Evolutionary conservation across 53 echinoderm and acorn worm species (phyloP), one percentile per base, ranked within the genome.

Genomic region (Arbacia lixula): DNA sequence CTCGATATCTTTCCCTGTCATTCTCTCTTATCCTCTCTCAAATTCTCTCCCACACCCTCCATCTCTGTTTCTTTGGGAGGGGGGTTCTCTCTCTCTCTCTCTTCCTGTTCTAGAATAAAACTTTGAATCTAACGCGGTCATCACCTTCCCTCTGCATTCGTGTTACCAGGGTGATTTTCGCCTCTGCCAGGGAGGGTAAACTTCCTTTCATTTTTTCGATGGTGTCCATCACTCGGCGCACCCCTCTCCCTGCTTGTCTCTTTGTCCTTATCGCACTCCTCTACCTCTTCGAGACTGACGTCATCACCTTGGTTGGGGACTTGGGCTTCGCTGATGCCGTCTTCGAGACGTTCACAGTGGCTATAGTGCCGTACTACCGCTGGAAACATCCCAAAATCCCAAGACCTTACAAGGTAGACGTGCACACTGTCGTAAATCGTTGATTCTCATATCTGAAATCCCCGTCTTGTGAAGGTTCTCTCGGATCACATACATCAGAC

Each of bases 361-460:
- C 53, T 19, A 74, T 74, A 3, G 74, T 74, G 1, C 74, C 74
- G 3, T 74, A 74, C 28, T 74, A 74, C 53, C 31, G 74, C 6
- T 74, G 74, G 74, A 74, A 74, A 26, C 33, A 74, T 27, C 74
- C 74, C 5, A 19, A 74, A 32, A 22, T 74, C 2, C 53, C 30
- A 3, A 41, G 74, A 12, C 74, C 74, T 29, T 74, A 74, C 53
- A 74, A 74, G 34, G 74, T 74, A 71, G 43, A n/a, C n/a, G n/a
- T n/a, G n/a, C n/a, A n/a, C n/a, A n/a, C n/a, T n/a, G n/a, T n/a
- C n/a, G n/a, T n/a, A n/a, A n/a, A n/a, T n/a, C n/a, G n/a, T n/a
- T n/a, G n/a, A n/a, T n/a, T n/a, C n/a, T n/a, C n/a, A n/a, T n/a
- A n/a, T n/a, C n/a, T n/a, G n/a, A n/a, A n/a, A n/a, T n/a, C n/a